phyloP scores from a whole-genome alignment of 2,888 invertebrate genomes.

The Eutolmus rufibarbis region DNA sequence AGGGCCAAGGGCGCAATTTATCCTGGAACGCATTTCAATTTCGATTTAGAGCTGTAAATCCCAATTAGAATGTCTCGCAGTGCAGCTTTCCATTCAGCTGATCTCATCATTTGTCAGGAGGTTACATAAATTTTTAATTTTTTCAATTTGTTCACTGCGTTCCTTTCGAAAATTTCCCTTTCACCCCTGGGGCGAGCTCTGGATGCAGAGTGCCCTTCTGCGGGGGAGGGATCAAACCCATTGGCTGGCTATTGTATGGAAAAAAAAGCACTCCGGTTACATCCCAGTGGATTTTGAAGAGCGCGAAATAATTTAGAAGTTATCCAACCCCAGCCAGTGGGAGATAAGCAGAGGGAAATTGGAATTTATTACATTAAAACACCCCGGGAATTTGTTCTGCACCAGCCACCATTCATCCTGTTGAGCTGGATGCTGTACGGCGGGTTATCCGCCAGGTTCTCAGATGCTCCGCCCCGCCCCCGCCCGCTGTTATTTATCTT shows the following conservation, averaged over 20 bases:
- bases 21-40: slow-evolving; percentile 7
- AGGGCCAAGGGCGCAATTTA: background rate
- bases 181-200: background rate
- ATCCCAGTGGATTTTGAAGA: slow-evolving; percentile 39
- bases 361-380: slow-evolving; percentile 45
- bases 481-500: slow-evolving; percentile 20
- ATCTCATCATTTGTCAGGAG: slow-evolving; percentile 15
- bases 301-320: slow-evolving; percentile 48
- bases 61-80: slow-evolving; percentile 10
- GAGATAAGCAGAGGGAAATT: slow-evolving; percentile 34
- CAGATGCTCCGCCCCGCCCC: background rate
- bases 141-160: slow-evolving; percentile 40
- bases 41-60: slow-evolving; percentile 11
- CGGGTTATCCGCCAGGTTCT: background rate
- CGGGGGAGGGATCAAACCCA: slow-evolving; percentile 10
- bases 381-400: background rate
- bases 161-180: background rate
- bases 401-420: slow-evolving; percentile 26
- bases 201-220: background rate
- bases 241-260: background rate
- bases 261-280: slow-evolving; percentile 24
- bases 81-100: background rate
- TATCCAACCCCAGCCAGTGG: slow-evolving; percentile 39
- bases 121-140: slow-evolving; percentile 43
- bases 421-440: slow-evolving; percentile 15